Percentiles rank a stretch among this genome's conserved stretches.
These are phyloP conservation scores for Drosophila kurseongensis DNA, from an alignment of 1,140 invertebrate species.

Conservation along the genomic window DNA sequence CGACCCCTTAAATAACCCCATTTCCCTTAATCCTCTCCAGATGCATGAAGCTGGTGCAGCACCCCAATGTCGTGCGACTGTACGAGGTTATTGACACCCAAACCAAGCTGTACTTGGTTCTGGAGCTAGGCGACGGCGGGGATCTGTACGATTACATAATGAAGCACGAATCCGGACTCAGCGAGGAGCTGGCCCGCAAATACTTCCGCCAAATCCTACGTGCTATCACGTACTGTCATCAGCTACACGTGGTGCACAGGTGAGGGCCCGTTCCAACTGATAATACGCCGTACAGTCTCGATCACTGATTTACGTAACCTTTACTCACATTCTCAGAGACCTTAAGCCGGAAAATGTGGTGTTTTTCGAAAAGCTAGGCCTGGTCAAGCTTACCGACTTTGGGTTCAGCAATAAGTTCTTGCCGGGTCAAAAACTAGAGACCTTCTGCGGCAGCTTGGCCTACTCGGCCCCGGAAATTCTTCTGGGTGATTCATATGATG, in stretches of 20 bases:
- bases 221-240: conserved; percentile 99
- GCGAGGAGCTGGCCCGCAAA: conserved; percentile 92
- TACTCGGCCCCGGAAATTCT: conserved; percentile 99
- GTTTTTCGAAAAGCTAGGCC: conserved; percentile 98
- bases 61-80: conserved; percentile 98
- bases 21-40: conserved; percentile 74
- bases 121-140: conserved; percentile 99
- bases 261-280: conserved; percentile 84
- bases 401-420: conserved; percentile 99
- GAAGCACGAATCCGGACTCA: conserved; percentile 94
- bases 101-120: conserved; percentile 97
- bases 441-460: conserved; percentile 99
- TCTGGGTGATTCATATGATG: conserved; percentile 97
- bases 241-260: conserved; percentile 94
- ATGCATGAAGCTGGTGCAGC: conserved; percentile 99
- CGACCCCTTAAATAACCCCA: background rate
- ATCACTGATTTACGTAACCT: conserved; percentile 62
- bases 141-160: conserved; percentile 99
- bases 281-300: conserved; percentile 12
- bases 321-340: conserved; percentile 92
- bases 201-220: conserved; percentile 98
- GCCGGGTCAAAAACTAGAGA: conserved; percentile 98
- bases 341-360: conserved; percentile 99
- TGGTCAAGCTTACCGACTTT: conserved; percentile 99
- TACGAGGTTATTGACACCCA: conserved; percentile 99